Base-by-base conservation (phyloP, 2,888 invertebrate genomes). In the Hypomecis atomaria region DNA sequence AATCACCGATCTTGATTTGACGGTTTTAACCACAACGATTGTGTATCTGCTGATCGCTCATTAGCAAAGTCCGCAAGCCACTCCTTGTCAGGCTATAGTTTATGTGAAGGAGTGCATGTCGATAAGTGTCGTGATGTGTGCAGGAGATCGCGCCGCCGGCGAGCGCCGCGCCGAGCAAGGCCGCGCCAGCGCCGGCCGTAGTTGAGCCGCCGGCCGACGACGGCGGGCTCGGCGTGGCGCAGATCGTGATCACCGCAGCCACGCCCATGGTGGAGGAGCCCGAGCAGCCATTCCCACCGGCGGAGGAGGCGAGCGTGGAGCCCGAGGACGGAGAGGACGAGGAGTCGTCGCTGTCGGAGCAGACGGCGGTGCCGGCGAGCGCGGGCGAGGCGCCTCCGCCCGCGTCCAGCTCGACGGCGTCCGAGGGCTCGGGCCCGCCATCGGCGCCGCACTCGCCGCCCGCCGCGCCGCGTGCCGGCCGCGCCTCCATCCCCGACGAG, bases 231-330 rank as follows among this genome's bases (percentile, higher is more conserved):
- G 97, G 96, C 69, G 97, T 97, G 75, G 97, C 97, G 58, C 96
- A 97, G 87, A 98, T 98, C 77, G 97, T 98, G 65, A 98, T 98
- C 86, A 98, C 98, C 52, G 98, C 98, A 59, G 98, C 98, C 71
- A 98, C 98, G 48, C 98, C 98, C 49, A 97, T 97, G 96, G 93
- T 95, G 78, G 98, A 98, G 89, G 97, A 97, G 81, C 94, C 96
- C 45, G 97, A 97, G 74, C 95, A 95, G 81, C 94, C 95, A 42
- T 97, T 97, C 90, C 97, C 97, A 10, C 95, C 96, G 6, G 49
- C 72, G 4, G 78, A 77, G 47, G 78, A 81, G 53, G 69, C 63
- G 4, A 42, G 82, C 90, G 7, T 71, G 6, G 78, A 81, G 48
- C 66, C 60, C 13, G 81, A 79, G 6, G 79, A 84, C 62, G 83